Conservation (phyloP, 2,888 invertebrate species). For the Limnephilus auricula region DNA sequence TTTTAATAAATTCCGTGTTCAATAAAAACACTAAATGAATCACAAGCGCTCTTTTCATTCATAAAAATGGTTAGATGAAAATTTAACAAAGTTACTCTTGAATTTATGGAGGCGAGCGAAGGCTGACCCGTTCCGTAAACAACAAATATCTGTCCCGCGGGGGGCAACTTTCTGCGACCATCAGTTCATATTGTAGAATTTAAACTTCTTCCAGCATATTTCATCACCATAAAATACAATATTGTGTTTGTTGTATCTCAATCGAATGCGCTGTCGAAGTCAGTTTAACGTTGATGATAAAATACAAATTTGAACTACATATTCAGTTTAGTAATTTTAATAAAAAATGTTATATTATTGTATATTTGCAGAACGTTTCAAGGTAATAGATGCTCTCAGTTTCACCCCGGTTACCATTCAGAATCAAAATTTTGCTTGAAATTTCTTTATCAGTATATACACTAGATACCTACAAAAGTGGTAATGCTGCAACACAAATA, state of each 20-base stretch:
- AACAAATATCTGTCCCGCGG: not conserved
- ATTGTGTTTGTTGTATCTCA: not conserved
- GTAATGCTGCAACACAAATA: too few relatives aligned
- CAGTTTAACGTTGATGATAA: not conserved
- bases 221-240: not conserved
- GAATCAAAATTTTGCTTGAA: too few relatives aligned
- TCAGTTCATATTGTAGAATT: slow-evolving; percentile 20
- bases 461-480: too few relatives aligned
- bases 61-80: not conserved
- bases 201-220: not conserved
- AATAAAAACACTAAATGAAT: not conserved
- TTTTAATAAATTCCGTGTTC: not conserved
- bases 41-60: not conserved
- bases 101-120: not conserved
- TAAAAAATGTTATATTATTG: too few relatives aligned
- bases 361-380: too few relatives aligned
- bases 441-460: too few relatives aligned
- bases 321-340: too few relatives aligned
- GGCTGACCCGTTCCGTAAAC: not conserved
- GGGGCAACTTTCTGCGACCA: not conserved
- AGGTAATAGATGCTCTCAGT: too few relatives aligned
- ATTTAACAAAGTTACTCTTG: not conserved
- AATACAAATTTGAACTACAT: too few relatives aligned
- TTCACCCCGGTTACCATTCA: too few relatives aligned
- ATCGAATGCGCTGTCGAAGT: not conserved